Conservation (phyloP, 2,113 vertebrate genomes). For the Cromileptes altivelis region DNA sequence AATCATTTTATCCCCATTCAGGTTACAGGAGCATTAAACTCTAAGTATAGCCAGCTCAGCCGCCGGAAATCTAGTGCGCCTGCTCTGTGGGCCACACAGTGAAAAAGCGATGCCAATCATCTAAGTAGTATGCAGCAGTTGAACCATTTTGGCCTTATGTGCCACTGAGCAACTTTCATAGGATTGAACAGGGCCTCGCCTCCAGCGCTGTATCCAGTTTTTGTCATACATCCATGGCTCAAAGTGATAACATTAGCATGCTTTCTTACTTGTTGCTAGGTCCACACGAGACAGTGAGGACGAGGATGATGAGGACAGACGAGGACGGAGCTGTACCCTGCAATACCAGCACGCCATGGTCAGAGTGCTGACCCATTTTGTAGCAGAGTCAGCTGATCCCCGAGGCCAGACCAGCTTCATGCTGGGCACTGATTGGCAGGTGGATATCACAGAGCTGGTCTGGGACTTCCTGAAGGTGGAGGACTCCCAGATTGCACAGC, state of each 20-base stretch:
- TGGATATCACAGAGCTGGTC: constrained; percentile 94
- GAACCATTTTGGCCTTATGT: too few species aligned
- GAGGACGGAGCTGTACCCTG: constrained; percentile 90
- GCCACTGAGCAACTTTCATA: too few species aligned
- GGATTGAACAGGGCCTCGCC: too few species aligned
- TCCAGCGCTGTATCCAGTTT: too few species aligned
- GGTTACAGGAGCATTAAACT: too few species aligned
- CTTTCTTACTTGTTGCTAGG: constrained; percentile 74
- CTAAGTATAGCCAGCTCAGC: too few species aligned
- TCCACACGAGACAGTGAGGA: constrained; percentile 92
- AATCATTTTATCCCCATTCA: too few species aligned
- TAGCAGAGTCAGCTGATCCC: constrained; percentile 88
- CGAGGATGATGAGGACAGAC: constrained; percentile 93
- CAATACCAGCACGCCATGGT: constrained; percentile 95
- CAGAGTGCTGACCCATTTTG: constrained; percentile 93
- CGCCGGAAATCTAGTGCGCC: too few species aligned
- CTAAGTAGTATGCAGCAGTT: too few species aligned
- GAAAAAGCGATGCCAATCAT: too few species aligned
- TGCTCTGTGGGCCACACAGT: too few species aligned
- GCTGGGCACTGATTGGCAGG: constrained; percentile 93
- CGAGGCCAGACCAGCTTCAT: constrained; percentile 89
- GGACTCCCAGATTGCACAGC: constrained; percentile 88
- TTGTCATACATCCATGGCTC: too few species aligned
- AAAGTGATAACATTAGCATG: neutral
- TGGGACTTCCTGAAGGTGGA: constrained; percentile 94